Evolutionary conservation across 1,140 invertebrate genomes (phyloP).

Genomic region (Lucilia sericata): DNA sequence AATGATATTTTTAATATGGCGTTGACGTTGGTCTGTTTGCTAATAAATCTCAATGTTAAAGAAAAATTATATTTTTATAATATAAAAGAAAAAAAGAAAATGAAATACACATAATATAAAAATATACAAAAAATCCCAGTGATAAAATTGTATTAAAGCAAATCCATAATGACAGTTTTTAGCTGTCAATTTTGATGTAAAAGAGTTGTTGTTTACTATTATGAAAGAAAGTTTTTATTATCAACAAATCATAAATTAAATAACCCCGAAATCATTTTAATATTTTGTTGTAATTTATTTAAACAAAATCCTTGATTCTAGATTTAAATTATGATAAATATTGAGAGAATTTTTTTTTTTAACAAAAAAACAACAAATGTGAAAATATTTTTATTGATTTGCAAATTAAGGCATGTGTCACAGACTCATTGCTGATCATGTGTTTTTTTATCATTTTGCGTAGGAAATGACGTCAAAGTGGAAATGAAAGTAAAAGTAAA

Average conservation of each 20-base stretch:
- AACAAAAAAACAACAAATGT: too few relatives aligned
- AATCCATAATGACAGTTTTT: background rate
- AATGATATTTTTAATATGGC: background rate
- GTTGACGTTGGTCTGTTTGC: background rate
- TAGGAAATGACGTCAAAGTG: too few relatives aligned
- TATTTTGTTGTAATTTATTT: background rate
- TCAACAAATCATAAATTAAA: background rate
- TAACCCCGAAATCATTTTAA: background rate
- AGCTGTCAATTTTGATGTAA: background rate
- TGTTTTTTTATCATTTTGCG: too few relatives aligned
- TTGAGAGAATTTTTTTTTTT: too few relatives aligned
- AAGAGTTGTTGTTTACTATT: too few relatives aligned
- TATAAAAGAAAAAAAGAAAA: too few relatives aligned
- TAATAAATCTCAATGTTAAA: constrained; percentile 23
- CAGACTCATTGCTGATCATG: too few relatives aligned
- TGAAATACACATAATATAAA: too few relatives aligned
- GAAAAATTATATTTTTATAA: background rate
- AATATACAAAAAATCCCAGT: background rate
- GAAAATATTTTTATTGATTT: too few relatives aligned
- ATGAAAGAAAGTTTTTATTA: background rate
- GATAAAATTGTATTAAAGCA: background rate
- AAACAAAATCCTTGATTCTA: background rate
- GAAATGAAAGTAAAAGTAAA: too few relatives aligned
- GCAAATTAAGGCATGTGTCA: too few relatives aligned
- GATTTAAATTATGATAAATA: background rate